phyloP scores from a whole-genome alignment of 2,113 vertebrate genomes.

The Sclerurus mexicanus region DNA sequence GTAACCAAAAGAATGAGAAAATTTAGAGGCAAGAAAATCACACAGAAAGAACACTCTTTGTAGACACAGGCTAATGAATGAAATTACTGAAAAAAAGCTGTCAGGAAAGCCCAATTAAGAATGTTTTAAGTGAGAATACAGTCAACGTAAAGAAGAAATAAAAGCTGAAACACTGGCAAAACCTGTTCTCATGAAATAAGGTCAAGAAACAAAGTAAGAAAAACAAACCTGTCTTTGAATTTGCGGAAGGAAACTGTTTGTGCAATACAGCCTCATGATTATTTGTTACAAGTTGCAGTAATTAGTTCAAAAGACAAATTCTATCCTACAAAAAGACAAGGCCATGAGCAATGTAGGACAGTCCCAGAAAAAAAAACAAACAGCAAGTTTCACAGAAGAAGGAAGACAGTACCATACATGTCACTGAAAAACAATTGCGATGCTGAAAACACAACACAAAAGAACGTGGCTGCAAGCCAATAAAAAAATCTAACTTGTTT shows the following conservation, averaged over 20 bases:
- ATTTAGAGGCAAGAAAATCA: neutral
- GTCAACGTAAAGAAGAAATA: neutral
- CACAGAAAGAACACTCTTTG: neutral
- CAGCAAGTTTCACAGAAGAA: neutral
- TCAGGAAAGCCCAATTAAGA: neutral
- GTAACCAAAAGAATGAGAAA: neutral
- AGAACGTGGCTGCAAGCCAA: neutral
- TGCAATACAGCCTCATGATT: neutral
- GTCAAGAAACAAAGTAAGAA: neutral
- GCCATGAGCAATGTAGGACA: neutral
- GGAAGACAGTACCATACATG: neutral
- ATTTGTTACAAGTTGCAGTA: neutral
- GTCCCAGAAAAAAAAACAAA: neutral
- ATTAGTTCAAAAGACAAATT: neutral
- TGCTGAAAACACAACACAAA: neutral
- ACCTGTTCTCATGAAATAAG: neutral
- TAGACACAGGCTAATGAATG: neutral
- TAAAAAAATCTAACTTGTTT: neutral
- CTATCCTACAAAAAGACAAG: neutral
- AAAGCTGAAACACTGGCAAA: neutral
- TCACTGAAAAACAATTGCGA: neutral
- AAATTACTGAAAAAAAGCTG: neutral
- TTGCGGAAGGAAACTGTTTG: neutral
- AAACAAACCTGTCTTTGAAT: neutral
- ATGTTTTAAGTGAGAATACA: neutral